Percentiles rank a stretch among this genome's conserved stretches.
phyloP scores from a whole-genome alignment of 2,888 invertebrate genomes.

The Caenorhabditis macrosperma region DNA sequence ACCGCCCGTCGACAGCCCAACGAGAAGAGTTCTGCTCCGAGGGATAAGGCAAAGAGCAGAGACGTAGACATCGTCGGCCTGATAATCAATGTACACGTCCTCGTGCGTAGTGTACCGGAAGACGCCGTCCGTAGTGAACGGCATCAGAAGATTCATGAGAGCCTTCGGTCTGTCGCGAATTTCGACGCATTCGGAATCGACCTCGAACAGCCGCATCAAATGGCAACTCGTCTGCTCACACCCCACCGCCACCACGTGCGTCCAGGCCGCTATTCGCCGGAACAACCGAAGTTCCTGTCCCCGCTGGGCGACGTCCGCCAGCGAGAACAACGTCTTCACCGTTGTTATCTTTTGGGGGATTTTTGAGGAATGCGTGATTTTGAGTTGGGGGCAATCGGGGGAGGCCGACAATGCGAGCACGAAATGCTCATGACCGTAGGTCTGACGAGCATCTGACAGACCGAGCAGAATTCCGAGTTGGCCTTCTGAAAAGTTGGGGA shows the following conservation, averaged over 20 bases:
- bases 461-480: slow-evolving; percentile 39
- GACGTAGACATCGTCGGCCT: slow-evolving; percentile 11
- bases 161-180: neutral
- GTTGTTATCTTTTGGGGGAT: slow-evolving; percentile 14
- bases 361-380: slow-evolving; percentile 6
- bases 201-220: neutral
- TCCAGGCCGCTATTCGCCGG: slow-evolving; percentile 25
- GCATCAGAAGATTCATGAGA: slow-evolving; percentile 20
- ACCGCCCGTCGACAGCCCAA: slow-evolving; percentile 60
- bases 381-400: neutral
- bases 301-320: slow-evolving; percentile 15
- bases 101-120: slow-evolving; percentile 19
- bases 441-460: slow-evolving; percentile 8
- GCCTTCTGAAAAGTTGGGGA: slow-evolving; percentile 26
- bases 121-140: neutral
- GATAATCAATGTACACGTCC: slow-evolving; percentile 10
- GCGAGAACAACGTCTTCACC: slow-evolving; percentile 39
- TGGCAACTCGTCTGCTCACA: slow-evolving; percentile 15
- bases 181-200: neutral
- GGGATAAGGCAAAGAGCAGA: slow-evolving; percentile 51
- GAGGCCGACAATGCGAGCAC: slow-evolving; percentile 16
- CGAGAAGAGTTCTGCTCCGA: slow-evolving; percentile 51
- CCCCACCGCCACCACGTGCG: slow-evolving; percentile 39
- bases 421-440: slow-evolving; percentile 30
- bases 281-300: slow-evolving; percentile 19